These are phyloP conservation scores for Neocloeon triangulifer DNA, from an alignment of 1,140 invertebrate species.

Conservation along the genomic window DNA sequence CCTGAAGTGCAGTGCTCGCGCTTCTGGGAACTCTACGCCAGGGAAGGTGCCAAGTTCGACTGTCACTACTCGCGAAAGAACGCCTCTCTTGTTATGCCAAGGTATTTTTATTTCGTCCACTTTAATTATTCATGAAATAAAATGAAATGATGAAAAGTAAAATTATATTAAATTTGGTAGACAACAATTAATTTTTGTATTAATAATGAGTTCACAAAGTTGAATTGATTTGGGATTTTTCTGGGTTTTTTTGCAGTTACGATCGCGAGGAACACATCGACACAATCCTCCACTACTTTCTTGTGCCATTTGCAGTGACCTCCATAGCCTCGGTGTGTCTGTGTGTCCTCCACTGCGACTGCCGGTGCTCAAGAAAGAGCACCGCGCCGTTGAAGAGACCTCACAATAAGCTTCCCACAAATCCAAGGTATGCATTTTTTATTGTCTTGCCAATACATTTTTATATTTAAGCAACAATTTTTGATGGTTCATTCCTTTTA, in stretches of 20 bases:
- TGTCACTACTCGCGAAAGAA: slow-evolving; percentile 68
- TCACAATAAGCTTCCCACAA: not conserved
- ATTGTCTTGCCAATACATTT: not conserved
- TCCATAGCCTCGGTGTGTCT: slow-evolving; percentile 57
- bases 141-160: no score
- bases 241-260: no score
- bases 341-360: slow-evolving; percentile 66
- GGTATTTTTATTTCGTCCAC: no score
- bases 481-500: no score
- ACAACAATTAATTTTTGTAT: no score
- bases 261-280: slow-evolving; percentile 52
- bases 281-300: slow-evolving; percentile 56
- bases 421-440: not conserved
- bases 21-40: slow-evolving; percentile 51
- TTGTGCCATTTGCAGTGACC: slow-evolving; percentile 56
- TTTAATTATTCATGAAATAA: no score
- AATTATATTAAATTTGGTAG: no score
- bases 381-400: not conserved
- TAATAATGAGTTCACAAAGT: no score
- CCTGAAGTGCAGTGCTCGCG: slow-evolving; percentile 61
- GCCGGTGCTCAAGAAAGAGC: slow-evolving; percentile 22
- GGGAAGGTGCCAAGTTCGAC: slow-evolving; percentile 50
- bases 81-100: slow-evolving; percentile 50
- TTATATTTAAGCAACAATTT: not conserved
- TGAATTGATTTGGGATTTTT: no score